Conservation (phyloP, 2,888 invertebrate genomes). For the Acronicta aceris region DNA sequence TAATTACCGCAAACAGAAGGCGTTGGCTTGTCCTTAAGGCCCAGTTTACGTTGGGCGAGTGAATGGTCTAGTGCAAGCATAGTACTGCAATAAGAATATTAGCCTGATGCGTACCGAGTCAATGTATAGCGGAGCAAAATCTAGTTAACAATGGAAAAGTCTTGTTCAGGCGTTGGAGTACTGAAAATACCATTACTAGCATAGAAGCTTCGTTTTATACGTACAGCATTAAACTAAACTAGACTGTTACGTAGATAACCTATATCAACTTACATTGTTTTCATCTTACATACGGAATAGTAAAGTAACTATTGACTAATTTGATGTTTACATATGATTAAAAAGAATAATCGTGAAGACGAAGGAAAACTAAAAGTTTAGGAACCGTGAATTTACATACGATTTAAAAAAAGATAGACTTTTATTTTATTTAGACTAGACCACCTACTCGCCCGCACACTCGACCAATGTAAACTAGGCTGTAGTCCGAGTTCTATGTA, state of each 20-base stretch:
- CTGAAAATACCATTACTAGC: not conserved
- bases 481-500: slow-evolving; percentile 52
- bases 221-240: too few species aligned
- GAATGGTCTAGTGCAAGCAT: slow-evolving; percentile 18
- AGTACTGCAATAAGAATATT: slow-evolving; percentile 2
- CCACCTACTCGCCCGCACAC: not conserved
- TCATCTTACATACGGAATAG: too few species aligned
- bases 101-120: not conserved
- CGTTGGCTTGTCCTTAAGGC: slow-evolving; percentile 58
- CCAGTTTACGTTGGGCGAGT: slow-evolving; percentile 30
- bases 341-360: too few species aligned
- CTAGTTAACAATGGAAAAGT: slow-evolving; percentile 2
- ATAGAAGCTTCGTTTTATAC: not conserved
- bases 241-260: too few species aligned
- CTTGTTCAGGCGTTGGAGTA: not conserved
- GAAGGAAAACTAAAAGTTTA: too few species aligned
- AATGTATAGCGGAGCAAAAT: not conserved
- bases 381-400: too few species aligned
- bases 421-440: too few species aligned
- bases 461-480: slow-evolving; percentile 31
- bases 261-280: too few species aligned
- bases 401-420: too few species aligned
- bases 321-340: too few species aligned
- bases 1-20: slow-evolving; percentile 76
- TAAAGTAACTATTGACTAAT: too few species aligned